Base-by-base conservation (phyloP, 2,797 vertebrate species). In the Parauchenoglanis ngamensis region DNA sequence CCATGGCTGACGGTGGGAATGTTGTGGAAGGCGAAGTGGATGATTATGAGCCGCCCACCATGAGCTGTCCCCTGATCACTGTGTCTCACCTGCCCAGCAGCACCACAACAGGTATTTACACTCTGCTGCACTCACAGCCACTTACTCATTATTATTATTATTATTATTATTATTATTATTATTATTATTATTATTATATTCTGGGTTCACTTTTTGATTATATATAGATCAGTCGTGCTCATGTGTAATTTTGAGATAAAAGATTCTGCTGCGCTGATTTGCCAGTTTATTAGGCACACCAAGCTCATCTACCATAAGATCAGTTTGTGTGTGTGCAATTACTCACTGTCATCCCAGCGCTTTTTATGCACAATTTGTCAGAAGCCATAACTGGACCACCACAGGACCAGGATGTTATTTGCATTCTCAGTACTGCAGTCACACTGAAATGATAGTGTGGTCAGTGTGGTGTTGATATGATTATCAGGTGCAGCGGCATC, bases 1-100 rank as follows among this genome's bases (percentile, higher is more conserved):
- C 56, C 70, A 95, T 95, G 95, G 94, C 95, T 12, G 94, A 95
- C 84, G 91, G 91, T 63, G 92, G 86, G 15, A 63, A 86, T 72
- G 86, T 65, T 73, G 72, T 90, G 8, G 91, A 92, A 57, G 90
- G 90, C 12, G 94, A 92, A 52, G 93, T 87, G 10, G 94, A 94
- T 82, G 93, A 94, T 85, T 92, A 94, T 87, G 93, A 94, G 0
- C 94, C 93, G 72, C 90, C 93, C 91, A 92, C 70, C 13, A 80
- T 90, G 87, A 87, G 17, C 2, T 91, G 91, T 76, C 94, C 94
- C 0, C 92, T 94, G 88, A 94, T 95, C 90, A 95, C 95, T 0
- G 93, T 94, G 0, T 94, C 94, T 0, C 92, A 92, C 78, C 92
- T 95, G 87, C 93, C 94, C 84, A 83, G 90, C 5, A 89, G 92